A percentile compares a stretch with the other conserved stretches of the same genome.
Evolutionary conservation across 2,888 invertebrate species (phyloP).

Genomic region (Phyllotreta cruciferae): DNA sequence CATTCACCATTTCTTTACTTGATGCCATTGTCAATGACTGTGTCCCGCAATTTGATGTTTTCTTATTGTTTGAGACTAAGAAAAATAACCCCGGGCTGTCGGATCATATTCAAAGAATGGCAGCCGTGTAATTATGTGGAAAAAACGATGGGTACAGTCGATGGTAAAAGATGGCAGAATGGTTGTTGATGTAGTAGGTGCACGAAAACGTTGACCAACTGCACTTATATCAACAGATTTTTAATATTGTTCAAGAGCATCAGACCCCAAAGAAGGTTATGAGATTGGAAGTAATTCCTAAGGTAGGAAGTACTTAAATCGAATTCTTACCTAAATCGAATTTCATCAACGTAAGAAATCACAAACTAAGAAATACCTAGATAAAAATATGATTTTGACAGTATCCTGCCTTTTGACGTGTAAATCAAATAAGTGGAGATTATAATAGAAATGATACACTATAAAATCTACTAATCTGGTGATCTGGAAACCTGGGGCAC

Average conservation of each 20-base stretch:
- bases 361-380: too few relatives aligned
- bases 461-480: too few relatives aligned
- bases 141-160: slow-evolving; percentile 29
- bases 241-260: neutral
- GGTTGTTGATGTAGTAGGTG: slow-evolving; percentile 44
- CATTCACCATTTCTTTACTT: too few relatives aligned
- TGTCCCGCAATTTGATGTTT: neutral
- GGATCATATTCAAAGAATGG: slow-evolving; percentile 53
- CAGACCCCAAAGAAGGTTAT: slow-evolving; percentile 37
- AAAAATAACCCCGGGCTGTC: slow-evolving; percentile 34
- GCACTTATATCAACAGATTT: neutral
- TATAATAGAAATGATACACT: too few relatives aligned
- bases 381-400: too few relatives aligned
- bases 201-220: slow-evolving; percentile 41
- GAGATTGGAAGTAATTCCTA: too few relatives aligned
- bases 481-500: too few relatives aligned
- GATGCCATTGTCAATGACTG: neutral
- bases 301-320: too few relatives aligned
- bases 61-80: slow-evolving; percentile 13
- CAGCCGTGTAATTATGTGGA: slow-evolving; percentile 55
- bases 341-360: too few relatives aligned
- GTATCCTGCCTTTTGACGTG: too few relatives aligned
- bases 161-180: slow-evolving; percentile 16
- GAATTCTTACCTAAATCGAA: too few relatives aligned
- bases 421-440: too few relatives aligned